Conservation (phyloP, 2,888 invertebrate genomes). For the Hypena proboscidalis region DNA sequence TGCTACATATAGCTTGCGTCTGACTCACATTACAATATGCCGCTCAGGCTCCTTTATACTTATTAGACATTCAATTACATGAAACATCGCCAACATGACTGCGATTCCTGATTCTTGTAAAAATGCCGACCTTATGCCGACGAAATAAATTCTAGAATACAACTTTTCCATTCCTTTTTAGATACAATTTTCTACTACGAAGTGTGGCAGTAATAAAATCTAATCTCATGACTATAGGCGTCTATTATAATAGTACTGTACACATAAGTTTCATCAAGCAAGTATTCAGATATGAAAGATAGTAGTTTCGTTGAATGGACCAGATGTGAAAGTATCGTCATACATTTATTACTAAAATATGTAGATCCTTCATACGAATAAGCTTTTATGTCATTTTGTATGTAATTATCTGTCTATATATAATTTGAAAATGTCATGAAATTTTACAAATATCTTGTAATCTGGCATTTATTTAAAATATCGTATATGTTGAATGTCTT, state of each 20-base stretch:
- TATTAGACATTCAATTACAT: constrained; percentile 45
- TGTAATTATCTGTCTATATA: constrained; percentile 54
- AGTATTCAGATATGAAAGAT: constrained; percentile 28
- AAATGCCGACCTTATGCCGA: constrained; percentile 26
- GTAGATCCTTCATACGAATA: constrained; percentile 49
- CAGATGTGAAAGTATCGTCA: constrained; percentile 39
- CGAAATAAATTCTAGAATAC: constrained; percentile 26
- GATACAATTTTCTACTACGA: constrained; percentile 18
- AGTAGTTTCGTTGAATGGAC: constrained; percentile 43
- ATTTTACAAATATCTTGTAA: constrained; percentile 43
- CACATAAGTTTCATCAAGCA: constrained; percentile 34
- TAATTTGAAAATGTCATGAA: constrained; percentile 47
- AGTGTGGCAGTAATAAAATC: constrained; percentile 22
- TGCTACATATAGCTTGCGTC: constrained; percentile 69
- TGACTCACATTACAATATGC: constrained; percentile 56
- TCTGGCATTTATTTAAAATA: constrained; percentile 64
- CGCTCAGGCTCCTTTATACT: constrained; percentile 49
- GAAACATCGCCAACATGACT: constrained; percentile 24
- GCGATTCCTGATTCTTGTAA: constrained; percentile 11
- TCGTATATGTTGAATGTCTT: constrained; percentile 45
- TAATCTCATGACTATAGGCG: constrained; percentile 31
- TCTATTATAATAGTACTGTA: constrained; percentile 22
- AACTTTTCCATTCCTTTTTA: constrained; percentile 13
- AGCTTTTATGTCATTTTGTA: constrained; percentile 58
- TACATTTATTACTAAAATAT: constrained; percentile 32